Evolutionary conservation across 2,888 invertebrate genomes (phyloP).

Genomic region (Metacarcinus magister): DNA sequence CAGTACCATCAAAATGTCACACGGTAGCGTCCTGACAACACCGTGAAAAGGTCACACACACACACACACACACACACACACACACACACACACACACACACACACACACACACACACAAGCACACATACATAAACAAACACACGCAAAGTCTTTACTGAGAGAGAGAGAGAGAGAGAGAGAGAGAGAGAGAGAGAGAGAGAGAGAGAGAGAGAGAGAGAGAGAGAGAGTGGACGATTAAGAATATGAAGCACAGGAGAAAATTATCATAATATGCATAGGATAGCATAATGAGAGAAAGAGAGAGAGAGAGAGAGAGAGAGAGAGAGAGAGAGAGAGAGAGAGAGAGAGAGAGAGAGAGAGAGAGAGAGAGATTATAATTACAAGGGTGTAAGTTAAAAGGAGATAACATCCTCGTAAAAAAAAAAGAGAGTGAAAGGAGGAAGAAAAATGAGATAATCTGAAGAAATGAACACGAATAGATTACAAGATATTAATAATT

Average conservation of each 20-base stretch:
- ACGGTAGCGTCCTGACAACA: neutral
- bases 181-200: conserved; percentile 26
- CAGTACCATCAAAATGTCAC: neutral
- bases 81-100: conserved; percentile 58
- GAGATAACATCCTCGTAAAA: neutral
- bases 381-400: neutral
- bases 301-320: no score
- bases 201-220: neutral
- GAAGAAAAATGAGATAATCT: neutral
- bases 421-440: neutral
- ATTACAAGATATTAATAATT: neutral
- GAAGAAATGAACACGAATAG: no score
- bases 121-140: conserved; percentile 48
- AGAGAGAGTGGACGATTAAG: no score
- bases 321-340: neutral
- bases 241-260: no score
- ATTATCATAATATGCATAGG: no score
- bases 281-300: no score
- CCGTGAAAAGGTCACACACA: neutral
- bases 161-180: conserved; percentile 15
- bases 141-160: neutral
- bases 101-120: neutral
- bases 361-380: neutral
- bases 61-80: conserved; percentile 10
- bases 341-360: conserved; percentile 2